Base-by-base conservation (phyloP, 2,113 vertebrate species). In the Tachuris rubrigastra region DNA sequence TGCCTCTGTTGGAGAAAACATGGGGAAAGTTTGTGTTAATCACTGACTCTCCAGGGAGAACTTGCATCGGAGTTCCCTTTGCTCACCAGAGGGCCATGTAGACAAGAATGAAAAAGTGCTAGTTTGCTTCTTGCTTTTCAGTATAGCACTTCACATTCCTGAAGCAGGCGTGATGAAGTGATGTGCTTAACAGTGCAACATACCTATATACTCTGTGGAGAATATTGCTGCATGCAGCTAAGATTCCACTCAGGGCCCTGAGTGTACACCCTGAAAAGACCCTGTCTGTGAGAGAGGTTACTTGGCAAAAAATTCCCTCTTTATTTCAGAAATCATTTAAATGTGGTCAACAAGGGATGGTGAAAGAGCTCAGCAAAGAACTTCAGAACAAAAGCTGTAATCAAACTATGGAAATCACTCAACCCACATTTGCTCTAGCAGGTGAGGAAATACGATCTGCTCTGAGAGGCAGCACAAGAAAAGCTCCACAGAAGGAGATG, bases 321-420 rank as follows among this genome's bases (percentile, higher is more conserved):
- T 42, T 37, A 71, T 58, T 69, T 41, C 6, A 69, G 62, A 50
- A 88, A 83, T 94, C 88, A 90, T 84, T 94, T 96, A 80, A 65
- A 84, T 44, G 13, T 59, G 56, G 35, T 55, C 79, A 84, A 87
- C 52, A 71, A 94, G 60, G 59, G 81, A 67, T 42, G 47, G 42
- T 74, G 58, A 93, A 91, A 82, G 12, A 86, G 13, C 55, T 95
- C 77, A 59, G 50, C 55, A 41, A 83, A 79, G 46, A 85, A 39
- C 59, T 91, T 93, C 35, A 71, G 83, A 93, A 62, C 56, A 77
- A 67, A 91, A 66, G 35, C 46, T 93, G 67, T 82, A 94, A 81
- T 92, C 55, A 92, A 90, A 90, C 59, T 47, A 47, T 3, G 12
- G 90, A 88, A 76, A 80, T 84, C 65, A 52, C 59, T 83, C 67